These are phyloP conservation scores for Upupa epops DNA, from an alignment of 2,113 vertebrate genomes.

Conservation along the genomic window DNA sequence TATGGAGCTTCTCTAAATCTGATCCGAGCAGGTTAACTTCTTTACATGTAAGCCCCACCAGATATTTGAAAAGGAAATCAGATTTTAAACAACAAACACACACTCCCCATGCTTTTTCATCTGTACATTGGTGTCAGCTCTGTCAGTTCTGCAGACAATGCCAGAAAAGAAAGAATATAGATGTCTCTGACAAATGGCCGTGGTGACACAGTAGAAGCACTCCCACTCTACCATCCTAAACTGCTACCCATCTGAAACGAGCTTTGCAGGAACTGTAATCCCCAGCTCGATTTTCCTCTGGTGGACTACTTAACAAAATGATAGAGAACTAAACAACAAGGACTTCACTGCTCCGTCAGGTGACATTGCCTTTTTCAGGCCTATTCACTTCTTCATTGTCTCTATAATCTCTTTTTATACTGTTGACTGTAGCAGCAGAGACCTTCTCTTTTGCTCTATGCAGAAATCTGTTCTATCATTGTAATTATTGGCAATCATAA, in stretches of 20 bases:
- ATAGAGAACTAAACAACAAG: not conserved
- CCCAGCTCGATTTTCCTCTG: not conserved
- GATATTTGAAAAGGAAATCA: not conserved
- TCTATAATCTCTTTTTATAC: not conserved
- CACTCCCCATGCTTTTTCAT: not conserved
- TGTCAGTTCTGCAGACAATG: not conserved
- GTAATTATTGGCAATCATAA: constrained; percentile 31
- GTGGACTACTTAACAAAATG: not conserved
- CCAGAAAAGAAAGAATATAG: not conserved
- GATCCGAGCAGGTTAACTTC: constrained; percentile 11
- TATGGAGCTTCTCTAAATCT: constrained; percentile 40
- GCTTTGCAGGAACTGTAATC: not conserved
- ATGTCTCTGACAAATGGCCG: not conserved
- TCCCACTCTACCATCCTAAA: not conserved
- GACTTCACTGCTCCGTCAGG: not conserved
- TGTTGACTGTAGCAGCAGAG: not conserved
- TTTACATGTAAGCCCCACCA: not conserved
- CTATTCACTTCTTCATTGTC: not conserved
- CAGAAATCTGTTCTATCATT: not conserved
- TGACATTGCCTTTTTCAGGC: not conserved
- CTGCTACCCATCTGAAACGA: not conserved
- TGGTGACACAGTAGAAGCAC: not conserved
- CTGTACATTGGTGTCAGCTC: not conserved
- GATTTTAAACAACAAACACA: not conserved
- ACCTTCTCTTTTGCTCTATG: not conserved